phyloP scores from a whole-genome alignment of 2,888 invertebrate genomes.

The Philhelius pedissequus region DNA sequence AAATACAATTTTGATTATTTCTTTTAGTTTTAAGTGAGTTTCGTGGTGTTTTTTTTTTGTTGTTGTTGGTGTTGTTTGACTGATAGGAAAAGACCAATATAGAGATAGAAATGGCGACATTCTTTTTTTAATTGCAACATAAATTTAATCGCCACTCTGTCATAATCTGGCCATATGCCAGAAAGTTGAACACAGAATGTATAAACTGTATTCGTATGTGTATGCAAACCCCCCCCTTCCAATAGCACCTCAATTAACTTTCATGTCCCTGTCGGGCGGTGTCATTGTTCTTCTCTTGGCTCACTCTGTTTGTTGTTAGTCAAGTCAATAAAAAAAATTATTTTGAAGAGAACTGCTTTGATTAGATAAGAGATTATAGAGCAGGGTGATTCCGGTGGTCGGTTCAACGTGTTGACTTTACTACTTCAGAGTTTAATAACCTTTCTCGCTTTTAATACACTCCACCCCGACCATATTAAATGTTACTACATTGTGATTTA shows the following conservation, averaged over 20 bases:
- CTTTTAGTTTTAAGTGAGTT: conserved; percentile 22
- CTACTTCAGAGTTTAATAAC: conserved; percentile 19
- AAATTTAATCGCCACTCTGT: conserved; percentile 44
- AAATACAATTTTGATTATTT: conserved; percentile 28
- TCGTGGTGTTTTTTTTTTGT: too few relatives aligned
- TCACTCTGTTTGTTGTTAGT: neutral
- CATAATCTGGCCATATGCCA: conserved; percentile 60
- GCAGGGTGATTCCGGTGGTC: conserved; percentile 39
- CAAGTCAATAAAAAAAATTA: conserved; percentile 36
- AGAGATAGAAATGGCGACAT: neutral
- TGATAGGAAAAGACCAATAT: neutral
- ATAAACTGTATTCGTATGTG: neutral
- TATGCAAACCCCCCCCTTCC: neutral
- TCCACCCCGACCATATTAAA: neutral
- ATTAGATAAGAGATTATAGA: conserved; percentile 56
- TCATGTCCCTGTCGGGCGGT: neutral
- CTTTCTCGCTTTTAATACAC: neutral
- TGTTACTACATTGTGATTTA: neutral
- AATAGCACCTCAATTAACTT: neutral
- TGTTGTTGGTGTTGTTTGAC: neutral
- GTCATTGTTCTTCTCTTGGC: neutral
- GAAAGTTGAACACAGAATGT: neutral
- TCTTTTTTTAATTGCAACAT: conserved; percentile 23
- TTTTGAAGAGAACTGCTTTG: conserved; percentile 12
- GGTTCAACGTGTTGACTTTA: neutral